Evolutionary conservation across 2,888 invertebrate genomes (phyloP).

Genomic region (Thymelicus sylvestris): DNA sequence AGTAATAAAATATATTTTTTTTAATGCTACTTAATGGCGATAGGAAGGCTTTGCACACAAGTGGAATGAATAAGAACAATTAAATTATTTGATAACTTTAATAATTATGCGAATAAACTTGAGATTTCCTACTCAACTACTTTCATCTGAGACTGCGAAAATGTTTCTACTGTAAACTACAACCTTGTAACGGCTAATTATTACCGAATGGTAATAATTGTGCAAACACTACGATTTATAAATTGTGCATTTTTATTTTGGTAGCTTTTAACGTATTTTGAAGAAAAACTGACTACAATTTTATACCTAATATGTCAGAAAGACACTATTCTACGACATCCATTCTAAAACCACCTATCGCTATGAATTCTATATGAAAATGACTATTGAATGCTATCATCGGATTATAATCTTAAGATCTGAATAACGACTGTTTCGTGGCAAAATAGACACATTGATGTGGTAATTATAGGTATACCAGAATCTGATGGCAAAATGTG

Average conservation of each 20-base stretch:
- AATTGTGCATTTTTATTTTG: not conserved
- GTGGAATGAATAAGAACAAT: constrained; percentile 16
- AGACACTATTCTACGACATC: not conserved
- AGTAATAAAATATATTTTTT: no score
- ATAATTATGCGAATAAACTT: not conserved
- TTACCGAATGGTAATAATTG: not conserved
- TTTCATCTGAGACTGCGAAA: not conserved
- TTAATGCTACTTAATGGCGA: constrained; percentile 1
- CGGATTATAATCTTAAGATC: no score
- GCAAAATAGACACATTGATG: no score
- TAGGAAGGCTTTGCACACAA: constrained; percentile 2
- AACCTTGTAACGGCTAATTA: not conserved
- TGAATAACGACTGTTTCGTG: no score
- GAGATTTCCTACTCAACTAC: not conserved
- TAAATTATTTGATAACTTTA: not conserved
- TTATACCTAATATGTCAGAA: not conserved
- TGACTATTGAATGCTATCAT: no score
- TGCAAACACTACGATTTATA: not conserved
- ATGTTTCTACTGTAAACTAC: constrained; percentile 1
- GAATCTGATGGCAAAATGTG: no score
- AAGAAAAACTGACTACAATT: no score
- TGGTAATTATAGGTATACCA: no score
- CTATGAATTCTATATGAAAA: not conserved
- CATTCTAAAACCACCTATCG: not conserved
- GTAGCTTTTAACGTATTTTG: not conserved